Evolutionary conservation across 1,140 invertebrate species (phyloP).

Genomic region (Drosophila baimaii): DNA sequence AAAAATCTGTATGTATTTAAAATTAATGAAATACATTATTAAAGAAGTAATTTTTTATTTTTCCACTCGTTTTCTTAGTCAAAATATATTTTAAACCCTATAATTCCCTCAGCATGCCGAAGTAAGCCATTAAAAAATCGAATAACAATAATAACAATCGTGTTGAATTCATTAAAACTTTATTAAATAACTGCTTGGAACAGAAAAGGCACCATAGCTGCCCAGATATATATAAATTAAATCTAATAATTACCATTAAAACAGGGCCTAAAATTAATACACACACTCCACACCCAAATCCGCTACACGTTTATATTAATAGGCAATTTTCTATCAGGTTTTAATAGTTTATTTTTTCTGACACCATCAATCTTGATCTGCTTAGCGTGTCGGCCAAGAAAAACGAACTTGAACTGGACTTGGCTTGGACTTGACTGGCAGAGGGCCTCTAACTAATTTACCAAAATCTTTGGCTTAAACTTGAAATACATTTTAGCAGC

Average conservation of each 20-base stretch:
- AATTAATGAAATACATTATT: not conserved
- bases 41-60: not conserved
- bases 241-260: constrained; percentile 2
- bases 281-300: not conserved
- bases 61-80: fast-evolving
- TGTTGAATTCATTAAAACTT: constrained; percentile 1
- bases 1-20: too few relatives aligned
- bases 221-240: not conserved
- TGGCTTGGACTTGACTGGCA: not conserved
- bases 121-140: not conserved
- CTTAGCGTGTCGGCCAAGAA: constrained; percentile 3
- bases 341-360: constrained; percentile 31
- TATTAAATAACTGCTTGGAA: not conserved
- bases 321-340: constrained; percentile 26
- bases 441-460: not conserved
- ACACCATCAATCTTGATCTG: constrained; percentile 10
- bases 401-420: constrained; percentile 17
- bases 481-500: constrained; percentile 6
- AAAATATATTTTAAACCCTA: not conserved
- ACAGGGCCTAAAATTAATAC: not conserved
- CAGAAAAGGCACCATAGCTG: not conserved
- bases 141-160: not conserved
- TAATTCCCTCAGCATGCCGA: not conserved
- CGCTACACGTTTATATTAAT: not conserved
- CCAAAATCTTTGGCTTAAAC: not conserved